These are phyloP conservation scores for Enteromius viviparus DNA, from an alignment of 2,797 vertebrate genomes.

Conservation along the genomic window DNA sequence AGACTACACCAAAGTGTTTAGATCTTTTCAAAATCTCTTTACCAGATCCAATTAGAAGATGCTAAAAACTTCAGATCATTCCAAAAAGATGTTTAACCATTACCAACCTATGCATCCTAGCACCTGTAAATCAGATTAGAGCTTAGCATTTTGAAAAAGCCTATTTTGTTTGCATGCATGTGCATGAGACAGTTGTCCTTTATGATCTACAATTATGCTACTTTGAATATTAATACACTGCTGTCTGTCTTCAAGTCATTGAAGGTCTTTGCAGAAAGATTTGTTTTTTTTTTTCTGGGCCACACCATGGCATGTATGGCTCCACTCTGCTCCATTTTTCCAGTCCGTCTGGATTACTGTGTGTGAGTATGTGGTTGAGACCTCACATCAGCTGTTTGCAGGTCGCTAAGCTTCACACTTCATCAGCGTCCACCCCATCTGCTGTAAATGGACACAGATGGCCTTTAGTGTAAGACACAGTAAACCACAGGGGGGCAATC, in stretches of 20 bases:
- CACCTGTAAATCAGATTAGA: neutral
- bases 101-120: neutral
- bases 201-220: neutral
- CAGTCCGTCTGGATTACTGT: slow-evolving; percentile 23
- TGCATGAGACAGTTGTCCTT: neutral
- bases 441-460: slow-evolving; percentile 76
- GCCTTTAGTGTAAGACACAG: slow-evolving; percentile 67
- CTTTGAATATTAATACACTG: neutral
- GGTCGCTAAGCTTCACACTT: slow-evolving; percentile 64
- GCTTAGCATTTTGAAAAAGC: neutral
- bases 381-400: slow-evolving; percentile 56
- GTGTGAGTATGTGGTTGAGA: slow-evolving; percentile 49
- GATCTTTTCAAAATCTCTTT: neutral
- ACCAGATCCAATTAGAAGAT: neutral
- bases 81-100: neutral
- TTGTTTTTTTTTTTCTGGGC: neutral
- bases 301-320: neutral
- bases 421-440: slow-evolving; percentile 71
- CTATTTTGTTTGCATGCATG: neutral
- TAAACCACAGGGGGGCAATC: slow-evolving; percentile 63
- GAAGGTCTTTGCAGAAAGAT: neutral
- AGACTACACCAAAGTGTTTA: neutral
- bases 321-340: slow-evolving; percentile 20
- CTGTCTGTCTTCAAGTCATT: neutral
- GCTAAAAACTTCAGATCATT: neutral